Percentiles rank a stretch among this genome's conserved stretches.
Conservation (phyloP, 2,888 invertebrate genomes). For the Anthoptus insignis region DNA sequence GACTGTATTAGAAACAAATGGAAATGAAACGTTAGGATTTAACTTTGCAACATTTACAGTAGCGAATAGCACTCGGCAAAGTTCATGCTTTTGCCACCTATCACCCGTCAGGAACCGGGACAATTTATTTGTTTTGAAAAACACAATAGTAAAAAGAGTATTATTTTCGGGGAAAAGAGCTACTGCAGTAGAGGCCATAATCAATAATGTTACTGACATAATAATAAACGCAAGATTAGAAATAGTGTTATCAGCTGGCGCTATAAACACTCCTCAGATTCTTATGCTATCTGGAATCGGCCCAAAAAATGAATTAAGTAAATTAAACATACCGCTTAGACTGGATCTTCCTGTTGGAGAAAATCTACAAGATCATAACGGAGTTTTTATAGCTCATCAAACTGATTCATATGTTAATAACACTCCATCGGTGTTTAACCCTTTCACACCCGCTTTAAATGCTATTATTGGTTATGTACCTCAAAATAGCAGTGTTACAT, state of each 20-base stretch:
- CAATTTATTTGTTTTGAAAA: slow-evolving; percentile 57
- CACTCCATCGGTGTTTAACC: neutral
- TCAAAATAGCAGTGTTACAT: neutral
- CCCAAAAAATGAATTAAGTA: slow-evolving; percentile 54
- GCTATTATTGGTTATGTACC: slow-evolving; percentile 14
- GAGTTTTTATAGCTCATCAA: slow-evolving; percentile 46
- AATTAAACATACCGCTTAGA: slow-evolving; percentile 53
- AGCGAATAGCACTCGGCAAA: slow-evolving; percentile 61
- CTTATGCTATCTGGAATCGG: slow-evolving; percentile 64
- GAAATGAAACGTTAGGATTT: neutral
- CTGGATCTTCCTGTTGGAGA: slow-evolving; percentile 61
- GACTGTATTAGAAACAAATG: slow-evolving; percentile 53
- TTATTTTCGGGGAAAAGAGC: too few relatives aligned
- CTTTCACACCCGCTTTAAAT: slow-evolving; percentile 1
- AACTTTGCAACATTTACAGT: slow-evolving; percentile 48
- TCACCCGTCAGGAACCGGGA: slow-evolving; percentile 62
- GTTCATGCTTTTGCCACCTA: too few relatives aligned
- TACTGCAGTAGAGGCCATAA: too few relatives aligned
- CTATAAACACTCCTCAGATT: too few relatives aligned
- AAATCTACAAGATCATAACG: slow-evolving; percentile 62
- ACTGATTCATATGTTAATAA: neutral
- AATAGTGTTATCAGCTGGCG: too few relatives aligned
- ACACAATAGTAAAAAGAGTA: slow-evolving; percentile 54
- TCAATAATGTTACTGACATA: too few relatives aligned
- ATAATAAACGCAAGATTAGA: slow-evolving; percentile 55